Evolutionary conservation across 2,888 invertebrate genomes (phyloP).

Genomic region (Amphipyra berbera): DNA sequence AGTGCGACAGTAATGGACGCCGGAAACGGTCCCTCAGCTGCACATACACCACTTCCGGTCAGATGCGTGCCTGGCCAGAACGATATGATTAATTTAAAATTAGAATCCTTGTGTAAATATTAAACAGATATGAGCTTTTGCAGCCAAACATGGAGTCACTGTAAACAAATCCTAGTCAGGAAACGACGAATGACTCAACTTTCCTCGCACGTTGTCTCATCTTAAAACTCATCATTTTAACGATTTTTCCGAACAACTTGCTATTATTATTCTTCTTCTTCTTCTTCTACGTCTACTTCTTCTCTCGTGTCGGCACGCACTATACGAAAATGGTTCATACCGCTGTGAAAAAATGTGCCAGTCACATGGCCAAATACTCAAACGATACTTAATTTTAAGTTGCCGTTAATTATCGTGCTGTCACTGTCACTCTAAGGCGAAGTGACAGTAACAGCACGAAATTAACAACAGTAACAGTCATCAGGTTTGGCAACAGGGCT

Average conservation of each 20-base stretch:
- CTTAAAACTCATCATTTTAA: neutral
- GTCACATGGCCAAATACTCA: no score
- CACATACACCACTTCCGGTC: slow-evolving; percentile 82
- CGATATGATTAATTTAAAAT: slow-evolving; percentile 75
- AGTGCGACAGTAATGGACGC: slow-evolving; percentile 75
- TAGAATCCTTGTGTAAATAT: slow-evolving; percentile 68
- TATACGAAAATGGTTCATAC: no score
- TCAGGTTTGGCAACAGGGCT: no score
- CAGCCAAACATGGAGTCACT: slow-evolving; percentile 21
- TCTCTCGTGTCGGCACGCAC: no score
- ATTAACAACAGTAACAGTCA: no score
- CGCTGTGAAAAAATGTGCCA: no score
- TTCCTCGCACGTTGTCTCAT: slow-evolving; percentile 4
- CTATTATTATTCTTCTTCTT: neutral
- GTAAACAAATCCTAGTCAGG: slow-evolving; percentile 43
- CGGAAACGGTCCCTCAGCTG: slow-evolving; percentile 79
- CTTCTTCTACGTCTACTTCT: no score
- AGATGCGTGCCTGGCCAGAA: slow-evolving; percentile 75
- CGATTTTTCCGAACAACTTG: neutral
- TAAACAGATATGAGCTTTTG: slow-evolving; percentile 52
- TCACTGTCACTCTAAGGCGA: no score
- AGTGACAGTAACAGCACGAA: no score
- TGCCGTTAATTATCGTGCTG: no score
- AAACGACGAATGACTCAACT: slow-evolving; percentile 22
- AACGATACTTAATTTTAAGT: no score